These are phyloP conservation scores for Synergus itoensis DNA, from an alignment of 2,888 invertebrate species.

Conservation along the genomic window DNA sequence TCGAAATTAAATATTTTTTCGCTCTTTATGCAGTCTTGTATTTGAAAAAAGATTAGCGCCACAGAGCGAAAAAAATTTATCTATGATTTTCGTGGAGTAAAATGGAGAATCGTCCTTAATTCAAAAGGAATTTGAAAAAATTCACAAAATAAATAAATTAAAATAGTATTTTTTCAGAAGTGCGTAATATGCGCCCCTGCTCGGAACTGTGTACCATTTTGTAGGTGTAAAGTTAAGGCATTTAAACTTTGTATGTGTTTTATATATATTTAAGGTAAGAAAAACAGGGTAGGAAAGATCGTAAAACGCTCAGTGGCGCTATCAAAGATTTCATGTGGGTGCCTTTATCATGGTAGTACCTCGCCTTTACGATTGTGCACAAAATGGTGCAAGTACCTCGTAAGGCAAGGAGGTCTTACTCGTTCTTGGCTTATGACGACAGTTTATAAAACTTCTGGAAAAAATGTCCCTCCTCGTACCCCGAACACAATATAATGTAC, in stretches of 20 bases:
- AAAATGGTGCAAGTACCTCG: neutral
- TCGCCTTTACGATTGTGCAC: conserved; percentile 24
- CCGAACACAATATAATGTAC: neutral
- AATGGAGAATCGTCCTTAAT: too few relatives aligned
- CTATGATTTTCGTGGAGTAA: too few relatives aligned
- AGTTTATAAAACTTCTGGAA: neutral
- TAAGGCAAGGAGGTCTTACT: neutral
- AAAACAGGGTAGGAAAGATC: conserved; percentile 1
- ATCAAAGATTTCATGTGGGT: conserved; percentile 30
- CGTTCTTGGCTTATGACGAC: neutral
- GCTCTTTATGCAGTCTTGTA: too few relatives aligned
- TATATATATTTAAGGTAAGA: conserved; percentile 3
- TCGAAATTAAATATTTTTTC: too few relatives aligned
- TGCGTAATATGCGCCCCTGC: neutral
- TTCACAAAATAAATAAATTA: neutral
- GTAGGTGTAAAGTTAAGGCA: conserved; percentile 16
- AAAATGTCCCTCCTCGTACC: neutral
- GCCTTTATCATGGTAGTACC: conserved; percentile 16
- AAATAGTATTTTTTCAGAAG: neutral
- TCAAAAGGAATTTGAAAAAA: too few relatives aligned
- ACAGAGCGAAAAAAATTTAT: too few relatives aligned
- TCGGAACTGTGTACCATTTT: neutral
- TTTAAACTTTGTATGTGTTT: neutral
- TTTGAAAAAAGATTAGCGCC: too few relatives aligned
- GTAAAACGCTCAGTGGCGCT: conserved; percentile 14